Evolutionary conservation across 37 sponge, comb jelly and placozoan genomes (phyloP), one percentile per base, ranked within the genome.

Genomic region (Lycopodina hypogea): DNA sequence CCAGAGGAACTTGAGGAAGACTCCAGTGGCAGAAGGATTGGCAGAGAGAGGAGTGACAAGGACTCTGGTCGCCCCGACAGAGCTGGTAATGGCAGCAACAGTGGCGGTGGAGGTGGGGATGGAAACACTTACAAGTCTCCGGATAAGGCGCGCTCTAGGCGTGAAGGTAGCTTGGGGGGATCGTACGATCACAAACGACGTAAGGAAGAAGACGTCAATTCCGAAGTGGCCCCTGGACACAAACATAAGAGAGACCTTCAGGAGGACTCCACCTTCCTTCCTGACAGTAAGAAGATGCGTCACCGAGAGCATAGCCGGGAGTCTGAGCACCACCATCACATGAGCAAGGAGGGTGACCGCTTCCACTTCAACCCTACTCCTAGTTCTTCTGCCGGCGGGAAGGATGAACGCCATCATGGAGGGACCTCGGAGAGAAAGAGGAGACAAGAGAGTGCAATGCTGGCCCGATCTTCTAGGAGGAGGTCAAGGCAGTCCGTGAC

Each of bases 11-110:
- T 65, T 32, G 66, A 65, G 45, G 74, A 42, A 28, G 77, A 64
- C 24, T 32, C 21, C 12, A 36, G 50, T 26, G 32, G 61, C 40
- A 77, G 77, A 15, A 62, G 63, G n/a, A 3, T 12, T 4, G 21
- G 61, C 1, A 61, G 58, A 29, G 77, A 77, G 50, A 77, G 64
- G 32, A 77, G 63, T 6, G 77, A 77, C 63, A 77, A 77, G 30
- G 29, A 3, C 11, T 65, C 60, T 37, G 41, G 48, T 65, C 50
- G 11, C 75, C 33, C 34, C 1, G 66, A 65, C 30, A 6, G 52
- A 72, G 30, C 72, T 52, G 42, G 72, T 30, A n/a, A n/a, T n/a
- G n/a, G n/a, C n/a, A 50, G 51, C 8, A 26, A 30, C 15, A 3
- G 65, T 4, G 23, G 51, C 8, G 29, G 72, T 1, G 53, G 24